Conservation (phyloP, 2,113 vertebrate genomes). For the Podilymbus podiceps region DNA sequence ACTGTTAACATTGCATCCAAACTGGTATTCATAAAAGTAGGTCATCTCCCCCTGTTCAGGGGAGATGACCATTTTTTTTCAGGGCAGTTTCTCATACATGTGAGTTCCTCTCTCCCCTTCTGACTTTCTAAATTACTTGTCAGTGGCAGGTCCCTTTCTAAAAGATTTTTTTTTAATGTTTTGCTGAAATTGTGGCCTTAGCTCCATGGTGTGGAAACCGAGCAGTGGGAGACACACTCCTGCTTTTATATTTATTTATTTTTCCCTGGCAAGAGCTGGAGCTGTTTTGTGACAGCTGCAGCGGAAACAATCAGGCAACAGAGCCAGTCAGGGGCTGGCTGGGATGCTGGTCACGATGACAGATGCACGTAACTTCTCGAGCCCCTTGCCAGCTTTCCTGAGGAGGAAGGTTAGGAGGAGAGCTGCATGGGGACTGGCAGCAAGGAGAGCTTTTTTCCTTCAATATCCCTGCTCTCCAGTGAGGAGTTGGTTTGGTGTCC, state of each 20-base stretch:
- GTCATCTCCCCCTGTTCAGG: background rate
- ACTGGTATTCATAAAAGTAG: background rate
- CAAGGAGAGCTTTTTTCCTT: background rate
- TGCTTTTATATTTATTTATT: background rate
- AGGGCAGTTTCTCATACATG: background rate
- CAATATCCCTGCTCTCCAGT: background rate
- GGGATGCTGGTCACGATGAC: background rate
- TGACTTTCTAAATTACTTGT: background rate
- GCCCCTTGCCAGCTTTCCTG: background rate
- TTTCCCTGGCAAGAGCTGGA: background rate
- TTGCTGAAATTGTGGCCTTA: background rate
- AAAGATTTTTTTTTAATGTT: background rate
- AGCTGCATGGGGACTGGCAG: background rate
- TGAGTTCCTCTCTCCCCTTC: background rate
- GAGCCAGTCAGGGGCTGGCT: background rate
- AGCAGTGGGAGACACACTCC: background rate
- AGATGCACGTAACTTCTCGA: background rate
- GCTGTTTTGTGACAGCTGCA: background rate
- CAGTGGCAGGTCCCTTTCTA: background rate
- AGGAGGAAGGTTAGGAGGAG: background rate
- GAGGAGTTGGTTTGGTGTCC: background rate
- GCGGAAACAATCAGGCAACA: background rate
- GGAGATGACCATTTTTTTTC: no score
- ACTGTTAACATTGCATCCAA: background rate
- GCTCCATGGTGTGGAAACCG: background rate